Conservation (phyloP, 1,140 invertebrate species). For the Panulirus ornatus region DNA sequence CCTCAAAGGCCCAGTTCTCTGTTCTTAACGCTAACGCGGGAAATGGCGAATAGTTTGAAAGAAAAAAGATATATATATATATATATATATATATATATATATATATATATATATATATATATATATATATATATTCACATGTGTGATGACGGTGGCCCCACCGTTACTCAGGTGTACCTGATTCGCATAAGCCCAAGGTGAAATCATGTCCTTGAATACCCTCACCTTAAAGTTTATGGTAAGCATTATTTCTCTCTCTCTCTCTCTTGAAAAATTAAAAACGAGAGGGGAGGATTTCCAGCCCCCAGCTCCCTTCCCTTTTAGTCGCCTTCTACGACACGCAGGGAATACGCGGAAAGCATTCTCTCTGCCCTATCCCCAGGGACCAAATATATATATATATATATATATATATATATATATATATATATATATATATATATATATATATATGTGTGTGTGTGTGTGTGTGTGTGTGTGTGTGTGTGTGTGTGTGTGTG, state of each 20-base stretch:
- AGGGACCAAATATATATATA: too few relatives aligned
- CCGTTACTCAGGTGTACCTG: neutral
- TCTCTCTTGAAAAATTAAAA: too few relatives aligned
- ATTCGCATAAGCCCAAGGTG: neutral
- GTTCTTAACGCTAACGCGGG: too few relatives aligned
- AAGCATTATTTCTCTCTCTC: neutral
- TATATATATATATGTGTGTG: constrained; percentile 3
- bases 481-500: neutral
- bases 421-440: neutral
- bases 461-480: neutral
- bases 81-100: neutral
- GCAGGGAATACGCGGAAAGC: too few relatives aligned
- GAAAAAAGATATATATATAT: too few relatives aligned
- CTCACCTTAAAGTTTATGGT: neutral
- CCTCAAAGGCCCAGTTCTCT: too few relatives aligned
- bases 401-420: neutral
- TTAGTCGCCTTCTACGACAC: too few relatives aligned
- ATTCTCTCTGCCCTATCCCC: too few relatives aligned
- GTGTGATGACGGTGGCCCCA: neutral
- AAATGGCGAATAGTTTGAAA: too few relatives aligned
- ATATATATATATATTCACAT: neutral
- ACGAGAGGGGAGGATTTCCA: too few relatives aligned
- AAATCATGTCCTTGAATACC: neutral
- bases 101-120: neutral
- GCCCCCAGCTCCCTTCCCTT: too few relatives aligned